phyloP scores from a whole-genome alignment of 2,888 invertebrate genomes.

The Eremobia ochroleuca region DNA sequence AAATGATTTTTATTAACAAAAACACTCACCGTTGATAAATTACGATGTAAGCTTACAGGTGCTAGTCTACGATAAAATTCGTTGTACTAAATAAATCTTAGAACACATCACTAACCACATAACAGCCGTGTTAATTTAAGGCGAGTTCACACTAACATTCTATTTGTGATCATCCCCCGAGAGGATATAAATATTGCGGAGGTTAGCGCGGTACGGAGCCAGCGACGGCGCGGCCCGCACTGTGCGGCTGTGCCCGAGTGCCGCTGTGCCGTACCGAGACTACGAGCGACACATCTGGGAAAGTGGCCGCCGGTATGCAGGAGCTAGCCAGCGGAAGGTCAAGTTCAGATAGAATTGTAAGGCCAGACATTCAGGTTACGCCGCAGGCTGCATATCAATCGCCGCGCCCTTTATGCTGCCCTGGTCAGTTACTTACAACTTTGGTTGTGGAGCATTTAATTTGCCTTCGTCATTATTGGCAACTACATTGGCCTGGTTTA shows the following conservation, averaged over 20 bases:
- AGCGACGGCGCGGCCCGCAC: constrained; percentile 62
- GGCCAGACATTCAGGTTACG: constrained; percentile 70
- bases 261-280: constrained; percentile 50
- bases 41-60: constrained; percentile 37
- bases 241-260: constrained; percentile 28
- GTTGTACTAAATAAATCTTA: constrained; percentile 61
- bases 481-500: constrained; percentile 55
- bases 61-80: constrained; percentile 54
- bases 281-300: constrained; percentile 72
- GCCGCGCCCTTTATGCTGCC: constrained; percentile 62
- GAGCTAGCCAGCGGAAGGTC: constrained; percentile 82
- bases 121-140: constrained; percentile 68
- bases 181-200: constrained; percentile 60
- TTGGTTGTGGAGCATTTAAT: constrained; percentile 49
- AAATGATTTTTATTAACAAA: constrained; percentile 25
- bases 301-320: constrained; percentile 77
- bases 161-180: constrained; percentile 64
- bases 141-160: constrained; percentile 64
- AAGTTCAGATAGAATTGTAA: constrained; percentile 80
- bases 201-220: constrained; percentile 55
- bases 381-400: constrained; percentile 60
- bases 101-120: constrained; percentile 73
- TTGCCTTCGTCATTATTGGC: constrained; percentile 57
- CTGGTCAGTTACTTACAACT: constrained; percentile 60
- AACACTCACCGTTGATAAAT: constrained; percentile 59